Evolutionary conservation across 2,888 invertebrate species (phyloP), one percentile per base, ranked within the genome.

Genomic region (Lacanobia wlatinum): DNA sequence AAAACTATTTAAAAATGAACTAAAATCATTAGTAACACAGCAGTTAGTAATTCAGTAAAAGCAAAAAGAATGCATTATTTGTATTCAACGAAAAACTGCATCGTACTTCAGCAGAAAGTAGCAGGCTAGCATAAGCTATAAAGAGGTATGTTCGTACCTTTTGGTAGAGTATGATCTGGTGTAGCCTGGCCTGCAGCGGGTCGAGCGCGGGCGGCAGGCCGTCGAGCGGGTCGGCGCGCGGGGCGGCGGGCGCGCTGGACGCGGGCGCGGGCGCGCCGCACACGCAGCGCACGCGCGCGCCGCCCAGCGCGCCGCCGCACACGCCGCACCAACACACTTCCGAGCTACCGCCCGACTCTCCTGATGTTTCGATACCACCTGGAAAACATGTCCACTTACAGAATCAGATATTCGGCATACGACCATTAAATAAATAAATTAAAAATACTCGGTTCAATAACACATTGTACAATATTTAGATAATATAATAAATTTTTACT

Each of bases 111-210:
- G 4, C 21, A 52, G 21, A 21, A 10, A n/a, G 10, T 52, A 53
- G 6, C 23, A 53, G 21, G 53, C 8, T 55, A 16, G 7, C 53
- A 55, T 55, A 16, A 53, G 16, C 23, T 28, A 28, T 16, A 55
- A 55, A 55, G 53, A 55, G 7, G 16, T 55, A 2, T 28, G 18
- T 7, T n/a, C 46, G 18, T 7, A 98, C 98, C 97, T 97, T 97
- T 91, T 98, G 97, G 84, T 98, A 98, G 73, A 97, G 96, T 87
- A 98, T 97, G 88, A 99, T 98, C 93, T 98, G 98, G 90, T 98
- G 97, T 88, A 99, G 96, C 81, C 98, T 95, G 80, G 97, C 97
- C 93, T 98, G 98, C 82, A 98, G 96, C 77, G 98, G 97, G 90
- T 98, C 98, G 80, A 96, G 96, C 75, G 97, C 96, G 56, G 97